A percentile compares a stretch with the other conserved stretches of the same genome.
Conservation (phyloP, 2,888 invertebrate genomes). For the Fabriciana adippe region DNA sequence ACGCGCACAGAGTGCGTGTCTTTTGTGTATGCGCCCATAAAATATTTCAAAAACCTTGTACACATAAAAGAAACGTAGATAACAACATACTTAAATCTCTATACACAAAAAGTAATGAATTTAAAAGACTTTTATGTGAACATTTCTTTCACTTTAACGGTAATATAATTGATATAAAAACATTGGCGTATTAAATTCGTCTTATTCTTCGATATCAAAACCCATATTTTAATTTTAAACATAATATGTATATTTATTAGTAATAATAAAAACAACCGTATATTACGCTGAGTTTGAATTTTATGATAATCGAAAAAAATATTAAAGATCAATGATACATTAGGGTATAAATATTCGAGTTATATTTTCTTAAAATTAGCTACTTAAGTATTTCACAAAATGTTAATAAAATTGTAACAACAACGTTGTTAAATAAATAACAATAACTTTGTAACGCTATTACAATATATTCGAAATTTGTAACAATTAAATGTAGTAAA, state of each 20-base stretch:
- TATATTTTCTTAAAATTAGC: neutral
- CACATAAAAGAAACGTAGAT: conserved; percentile 29
- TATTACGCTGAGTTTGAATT: conserved; percentile 11
- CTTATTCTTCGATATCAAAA: neutral
- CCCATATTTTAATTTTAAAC: conserved; percentile 2
- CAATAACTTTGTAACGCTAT: too few relatives aligned
- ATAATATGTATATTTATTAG: neutral
- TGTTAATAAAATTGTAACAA: too few relatives aligned
- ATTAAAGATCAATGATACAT: conserved; percentile 2
- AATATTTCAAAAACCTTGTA: conserved; percentile 30
- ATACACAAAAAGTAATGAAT: conserved; percentile 32
- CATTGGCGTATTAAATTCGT: conserved; percentile 26
- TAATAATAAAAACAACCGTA: conserved; percentile 11
- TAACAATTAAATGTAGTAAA: too few relatives aligned
- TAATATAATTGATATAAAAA: conserved; percentile 29
- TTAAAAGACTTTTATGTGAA: conserved; percentile 29
- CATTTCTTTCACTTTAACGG: conserved; percentile 25
- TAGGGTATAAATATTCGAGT: neutral
- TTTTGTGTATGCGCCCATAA: conserved; percentile 23
- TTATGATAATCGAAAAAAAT: conserved; percentile 21
- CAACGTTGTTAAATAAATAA: too few relatives aligned
- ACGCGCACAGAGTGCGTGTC: conserved; percentile 9
- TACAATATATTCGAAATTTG: too few relatives aligned
- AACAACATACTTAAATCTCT: conserved; percentile 30
- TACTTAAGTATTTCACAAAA: neutral